phyloP scores from a whole-genome alignment of 2,113 vertebrate genomes.

The cattle (Bos taurus) region DNA sequence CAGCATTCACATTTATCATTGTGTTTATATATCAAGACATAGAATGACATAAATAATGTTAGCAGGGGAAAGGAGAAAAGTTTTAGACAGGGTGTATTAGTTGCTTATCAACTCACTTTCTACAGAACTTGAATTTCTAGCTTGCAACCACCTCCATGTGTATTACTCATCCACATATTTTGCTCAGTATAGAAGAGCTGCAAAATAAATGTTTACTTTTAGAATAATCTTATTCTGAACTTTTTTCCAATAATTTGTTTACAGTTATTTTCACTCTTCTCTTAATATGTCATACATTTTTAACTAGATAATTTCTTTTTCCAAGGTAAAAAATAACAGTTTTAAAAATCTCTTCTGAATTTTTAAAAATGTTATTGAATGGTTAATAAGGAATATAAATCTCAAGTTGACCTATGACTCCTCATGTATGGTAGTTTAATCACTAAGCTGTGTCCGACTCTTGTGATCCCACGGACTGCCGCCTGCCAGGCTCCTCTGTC shows the following conservation, averaged over 20 bases:
- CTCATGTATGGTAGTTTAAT: background rate
- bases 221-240: slow-evolving; percentile 5
- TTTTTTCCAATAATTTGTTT: background rate
- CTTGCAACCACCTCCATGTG: background rate
- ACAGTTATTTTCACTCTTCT: background rate
- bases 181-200: background rate
- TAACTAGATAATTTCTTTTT: background rate
- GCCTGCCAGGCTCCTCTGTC: background rate
- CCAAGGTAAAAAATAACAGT: background rate
- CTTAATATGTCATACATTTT: background rate
- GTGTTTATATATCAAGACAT: background rate
- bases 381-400: slow-evolving; percentile 39
- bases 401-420: slow-evolving; percentile 37
- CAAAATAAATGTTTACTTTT: background rate
- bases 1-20: background rate
- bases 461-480: rapidly evolving
- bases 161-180: background rate
- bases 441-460: background rate
- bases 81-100: background rate
- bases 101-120: background rate
- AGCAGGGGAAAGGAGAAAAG: background rate
- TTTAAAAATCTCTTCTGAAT: background rate
- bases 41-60: background rate
- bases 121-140: background rate
- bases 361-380: background rate